These are phyloP conservation scores for Enhydra lutris DNA, from an alignment of 2,113 vertebrate species.

Conservation along the genomic window DNA sequence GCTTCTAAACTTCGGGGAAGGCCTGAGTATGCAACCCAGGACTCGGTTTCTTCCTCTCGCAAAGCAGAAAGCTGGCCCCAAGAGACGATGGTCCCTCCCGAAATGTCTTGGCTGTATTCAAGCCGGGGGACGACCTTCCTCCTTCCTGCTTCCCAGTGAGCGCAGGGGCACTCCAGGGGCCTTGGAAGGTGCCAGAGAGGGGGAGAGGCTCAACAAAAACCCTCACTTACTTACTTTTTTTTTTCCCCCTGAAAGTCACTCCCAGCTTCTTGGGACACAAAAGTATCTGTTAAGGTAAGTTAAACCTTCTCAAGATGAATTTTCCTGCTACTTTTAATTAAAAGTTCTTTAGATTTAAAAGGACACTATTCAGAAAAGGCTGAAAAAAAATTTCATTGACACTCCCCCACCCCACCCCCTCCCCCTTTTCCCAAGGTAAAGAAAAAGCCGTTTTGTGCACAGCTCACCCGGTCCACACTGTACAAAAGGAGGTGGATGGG, in stretches of 20 bases:
- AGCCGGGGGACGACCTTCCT: neutral
- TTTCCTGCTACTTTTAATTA: slow-evolving; percentile 89
- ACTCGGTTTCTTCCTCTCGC: neutral
- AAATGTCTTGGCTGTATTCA: too few relatives aligned
- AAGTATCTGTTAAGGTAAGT: slow-evolving; percentile 88
- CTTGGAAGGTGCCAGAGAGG: neutral
- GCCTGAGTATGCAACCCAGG: neutral
- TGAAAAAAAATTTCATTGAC: slow-evolving; percentile 90
- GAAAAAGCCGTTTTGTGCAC: slow-evolving; percentile 90
- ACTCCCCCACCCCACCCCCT: slow-evolving; percentile 79
- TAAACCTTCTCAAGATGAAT: slow-evolving; percentile 87
- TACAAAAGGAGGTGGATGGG: slow-evolving; percentile 99
- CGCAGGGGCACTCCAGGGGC: neutral
- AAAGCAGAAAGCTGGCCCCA: neutral
- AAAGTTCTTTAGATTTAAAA: slow-evolving; percentile 89
- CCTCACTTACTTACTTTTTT: neutral
- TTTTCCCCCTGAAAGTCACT: slow-evolving; percentile 42
- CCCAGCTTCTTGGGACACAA: slow-evolving; percentile 76
- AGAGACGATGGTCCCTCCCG: neutral
- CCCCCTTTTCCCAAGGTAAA: slow-evolving; percentile 94
- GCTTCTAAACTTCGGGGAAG: neutral
- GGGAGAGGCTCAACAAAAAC: neutral
- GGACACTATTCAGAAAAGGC: slow-evolving; percentile 87
- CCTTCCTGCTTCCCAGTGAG: neutral
- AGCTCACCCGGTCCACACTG: slow-evolving; percentile 90